Conservation (phyloP, 2,888 invertebrate species). For the Hirtodrosophila alboralis region DNA sequence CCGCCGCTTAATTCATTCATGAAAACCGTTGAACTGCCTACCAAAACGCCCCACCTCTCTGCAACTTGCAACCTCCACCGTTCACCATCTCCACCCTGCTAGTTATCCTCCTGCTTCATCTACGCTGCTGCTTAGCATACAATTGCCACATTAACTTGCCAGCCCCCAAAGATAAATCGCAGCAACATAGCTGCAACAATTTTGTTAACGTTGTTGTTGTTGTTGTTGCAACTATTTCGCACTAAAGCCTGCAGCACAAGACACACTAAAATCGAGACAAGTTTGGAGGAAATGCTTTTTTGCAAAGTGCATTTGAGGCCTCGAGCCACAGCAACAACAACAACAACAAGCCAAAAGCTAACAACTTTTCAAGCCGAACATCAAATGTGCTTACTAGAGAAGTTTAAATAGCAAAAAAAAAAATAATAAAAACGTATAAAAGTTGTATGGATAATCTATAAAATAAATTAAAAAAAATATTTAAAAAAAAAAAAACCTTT, state of each 20-base stretch:
- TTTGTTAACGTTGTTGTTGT: constrained; percentile 32
- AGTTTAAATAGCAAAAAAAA: neutral
- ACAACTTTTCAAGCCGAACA: constrained; percentile 4
- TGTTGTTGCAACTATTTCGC: constrained; percentile 65
- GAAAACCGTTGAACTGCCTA: constrained; percentile 65
- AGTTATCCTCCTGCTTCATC: constrained; percentile 5
- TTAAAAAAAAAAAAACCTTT: too few relatives aligned
- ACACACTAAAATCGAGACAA: constrained; percentile 74
- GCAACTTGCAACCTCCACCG: neutral
- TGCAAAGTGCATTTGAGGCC: constrained; percentile 82
- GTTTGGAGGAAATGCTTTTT: constrained; percentile 74
- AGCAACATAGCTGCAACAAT: constrained; percentile 56
- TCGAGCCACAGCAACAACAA: constrained; percentile 50
- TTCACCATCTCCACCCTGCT: neutral
- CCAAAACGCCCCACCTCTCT: constrained; percentile 27
- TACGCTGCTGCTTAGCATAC: constrained; percentile 75
- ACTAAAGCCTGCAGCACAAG: constrained; percentile 66
- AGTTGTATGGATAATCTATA: too few relatives aligned
- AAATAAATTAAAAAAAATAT: too few relatives aligned
- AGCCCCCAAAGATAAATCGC: constrained; percentile 75
- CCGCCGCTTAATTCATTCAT: constrained; percentile 73
- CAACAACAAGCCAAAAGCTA: constrained; percentile 27
- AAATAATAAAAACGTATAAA: too few relatives aligned
- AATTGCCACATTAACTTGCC: constrained; percentile 79
- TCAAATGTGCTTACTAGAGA: constrained; percentile 2